Percentiles rank a stretch among this genome's conserved stretches.
Conservation (phyloP, 2,888 invertebrate species). For the Nomada hirtipes region DNA sequence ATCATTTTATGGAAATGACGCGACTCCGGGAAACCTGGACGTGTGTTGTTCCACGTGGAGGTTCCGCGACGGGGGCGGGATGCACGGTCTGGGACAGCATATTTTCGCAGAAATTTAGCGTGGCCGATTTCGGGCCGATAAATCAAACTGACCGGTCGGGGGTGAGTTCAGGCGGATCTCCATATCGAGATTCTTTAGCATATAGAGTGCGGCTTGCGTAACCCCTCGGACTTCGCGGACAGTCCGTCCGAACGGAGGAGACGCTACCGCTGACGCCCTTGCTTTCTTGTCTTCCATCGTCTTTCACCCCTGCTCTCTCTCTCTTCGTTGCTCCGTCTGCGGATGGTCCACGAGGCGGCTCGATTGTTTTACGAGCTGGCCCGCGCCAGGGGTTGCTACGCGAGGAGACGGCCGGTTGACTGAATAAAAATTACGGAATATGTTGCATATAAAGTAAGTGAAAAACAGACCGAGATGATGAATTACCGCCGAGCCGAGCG, state of each 20-base stretch:
- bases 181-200: conserved; percentile 81
- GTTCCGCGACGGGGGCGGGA: conserved; percentile 12
- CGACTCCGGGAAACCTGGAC: conserved; percentile 38
- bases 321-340: conserved; percentile 17
- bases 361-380: conserved; percentile 67
- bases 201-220: conserved; percentile 79
- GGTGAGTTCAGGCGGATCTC: conserved; percentile 70
- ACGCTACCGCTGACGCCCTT: conserved; percentile 42
- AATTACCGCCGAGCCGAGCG: conserved; percentile 80
- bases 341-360: conserved; percentile 51
- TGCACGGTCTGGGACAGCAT: conserved; percentile 73
- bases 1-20: conserved; percentile 80
- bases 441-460: conserved; percentile 85
- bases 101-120: conserved; percentile 83
- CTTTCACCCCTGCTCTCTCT: conserved; percentile 31
- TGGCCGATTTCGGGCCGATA: conserved; percentile 81
- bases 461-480: conserved; percentile 84
- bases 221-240: conserved; percentile 70
- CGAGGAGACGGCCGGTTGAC: conserved; percentile 74
- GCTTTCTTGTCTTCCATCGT: conserved; percentile 15
- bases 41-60: conserved; percentile 3
- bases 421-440: conserved; percentile 84
- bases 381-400: conserved; percentile 39
- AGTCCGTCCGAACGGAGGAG: conserved; percentile 61
- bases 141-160: conserved; percentile 82